Base-by-base conservation (phyloP, 2,888 invertebrate species). In the Cheilosia grossa region DNA sequence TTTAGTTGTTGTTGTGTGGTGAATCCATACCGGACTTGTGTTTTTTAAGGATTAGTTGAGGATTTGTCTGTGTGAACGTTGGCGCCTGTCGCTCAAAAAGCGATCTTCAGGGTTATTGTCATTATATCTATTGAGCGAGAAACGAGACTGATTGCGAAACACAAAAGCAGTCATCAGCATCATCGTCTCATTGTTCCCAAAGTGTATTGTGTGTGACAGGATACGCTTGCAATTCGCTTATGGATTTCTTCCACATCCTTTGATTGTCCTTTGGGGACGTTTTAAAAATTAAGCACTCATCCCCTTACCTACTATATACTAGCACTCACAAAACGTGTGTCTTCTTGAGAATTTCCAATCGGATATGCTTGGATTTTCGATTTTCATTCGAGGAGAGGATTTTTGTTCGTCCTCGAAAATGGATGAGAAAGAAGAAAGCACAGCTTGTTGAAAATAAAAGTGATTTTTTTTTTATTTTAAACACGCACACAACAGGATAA, bases 291-390 rank as follows among this genome's bases (percentile, higher is more conserved):
- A 78, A 63, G 70, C 63, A 64, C 70, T 56, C 63, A 70, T 56
- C 10, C 42, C 19, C 4, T 7, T 27, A n/a, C 51, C 21, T 21
- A 24, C 10, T 21, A 0, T 49, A 19, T 54, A 15, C 49, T 21
- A 44, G 33, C 15, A 33, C 30, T 24, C n/a, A 10, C 44, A 42
- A 51, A 49, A 69, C 27, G 7, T 73, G 2, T 42, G n/a, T 24
- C 24, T 24, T 42, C 21, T 21, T 17, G 17, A 59, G 30, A 53
- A 51, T 78, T 80, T 77, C 13, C 72, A 77, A 82, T 77, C 59
- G 70, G 53, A 77, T 77, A 59, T 77, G 70, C 72, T 82, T 82
- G 72, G 70, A 82, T 82, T 82, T 77, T 75, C 67, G 59, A 59
- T 58, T 79, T 79, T 40, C 63, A 54, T 63, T 63, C 40, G 17